Evolutionary conservation across 1,140 invertebrate species (phyloP), one percentile per base, ranked within the genome.

Genomic region (Ephestia elutella): DNA sequence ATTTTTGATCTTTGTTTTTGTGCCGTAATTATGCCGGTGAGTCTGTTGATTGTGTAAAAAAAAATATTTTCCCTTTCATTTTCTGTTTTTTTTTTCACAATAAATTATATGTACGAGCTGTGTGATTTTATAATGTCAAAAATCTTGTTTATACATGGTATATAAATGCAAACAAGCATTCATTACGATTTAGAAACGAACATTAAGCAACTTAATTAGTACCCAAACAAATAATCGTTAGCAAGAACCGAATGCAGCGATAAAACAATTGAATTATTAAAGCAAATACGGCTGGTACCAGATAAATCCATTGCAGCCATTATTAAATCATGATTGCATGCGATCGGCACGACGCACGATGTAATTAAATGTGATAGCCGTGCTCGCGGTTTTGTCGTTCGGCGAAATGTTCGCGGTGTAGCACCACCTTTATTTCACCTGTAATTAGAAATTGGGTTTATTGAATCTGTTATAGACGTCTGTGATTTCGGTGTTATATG

Each of bases 231-330:
- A 48, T 48, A 32, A 20, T 55, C 63, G 21, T 57, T 51, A 35
- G 32, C 28, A 68, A 15, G 13, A 44, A 44, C n/a, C 38, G 15
- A 44, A 15, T 44, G 38, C 38, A 44, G 3, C 10, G 38, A 44
- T 44, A 44, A 21, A 50, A 21, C 59, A 70, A 67, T 68, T 68
- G 60, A 60, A 78, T 73, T 71, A 71, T 66, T 70, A 67, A 72
- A 67, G 63, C n/a, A 57, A 54, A 53, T 69, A 63, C 54, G 64
- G 59, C 57, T 62, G 18, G 64, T 66, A 75, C 73, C 59, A 65
- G 54, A 51, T 67, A 75, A 76, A 78, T 76, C 70, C 71, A 67
- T 73, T 80, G 73, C 67, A 68, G 51, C 54, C 57, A 70, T 78
- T 74, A 78, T 70, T 72, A 69, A 79, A 78, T 69, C 72, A 78